Evolutionary conservation across 2,113 vertebrate species (phyloP).

Genomic region (Brachyhypopomus gauderio): DNA sequence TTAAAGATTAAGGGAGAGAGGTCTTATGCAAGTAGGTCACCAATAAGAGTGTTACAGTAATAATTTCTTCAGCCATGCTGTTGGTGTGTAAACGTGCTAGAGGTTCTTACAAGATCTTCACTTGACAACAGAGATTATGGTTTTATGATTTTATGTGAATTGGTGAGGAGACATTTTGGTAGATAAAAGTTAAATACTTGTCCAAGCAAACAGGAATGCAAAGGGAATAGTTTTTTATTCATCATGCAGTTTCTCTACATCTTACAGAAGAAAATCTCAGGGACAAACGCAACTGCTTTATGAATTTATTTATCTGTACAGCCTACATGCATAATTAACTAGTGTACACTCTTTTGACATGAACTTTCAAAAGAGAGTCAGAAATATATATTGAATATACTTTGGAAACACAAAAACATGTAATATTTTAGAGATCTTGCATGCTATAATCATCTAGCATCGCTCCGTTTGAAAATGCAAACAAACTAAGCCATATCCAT

Average conservation of each 20-base stretch:
- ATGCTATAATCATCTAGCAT: background rate
- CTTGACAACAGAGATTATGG: constrained; percentile 9
- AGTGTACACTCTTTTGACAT: background rate
- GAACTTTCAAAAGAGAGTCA: background rate
- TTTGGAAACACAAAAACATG: background rate
- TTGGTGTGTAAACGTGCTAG: constrained; percentile 8
- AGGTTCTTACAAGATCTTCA: constrained; percentile 7
- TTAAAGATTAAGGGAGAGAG: constrained; percentile 37
- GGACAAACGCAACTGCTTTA: background rate
- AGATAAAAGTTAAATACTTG: background rate
- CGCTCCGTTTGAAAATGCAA: background rate
- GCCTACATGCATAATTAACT: constrained; percentile 19
- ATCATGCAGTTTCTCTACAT: background rate
- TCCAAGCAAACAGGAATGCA: background rate
- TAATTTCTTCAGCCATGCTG: background rate
- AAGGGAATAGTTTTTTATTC: background rate
- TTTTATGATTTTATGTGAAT: background rate
- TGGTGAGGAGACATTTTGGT: background rate
- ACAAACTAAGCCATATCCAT: background rate
- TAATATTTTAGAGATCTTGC: background rate
- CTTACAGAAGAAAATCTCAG: background rate
- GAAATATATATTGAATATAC: background rate
- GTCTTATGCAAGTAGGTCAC: constrained; percentile 20
- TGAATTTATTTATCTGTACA: constrained; percentile 12
- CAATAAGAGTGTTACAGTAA: constrained; percentile 21